Percentiles rank a stretch among this genome's conserved stretches.
These are phyloP conservation scores for Drosophila yooni DNA, from an alignment of 2,888 invertebrate species.

Conservation along the genomic window DNA sequence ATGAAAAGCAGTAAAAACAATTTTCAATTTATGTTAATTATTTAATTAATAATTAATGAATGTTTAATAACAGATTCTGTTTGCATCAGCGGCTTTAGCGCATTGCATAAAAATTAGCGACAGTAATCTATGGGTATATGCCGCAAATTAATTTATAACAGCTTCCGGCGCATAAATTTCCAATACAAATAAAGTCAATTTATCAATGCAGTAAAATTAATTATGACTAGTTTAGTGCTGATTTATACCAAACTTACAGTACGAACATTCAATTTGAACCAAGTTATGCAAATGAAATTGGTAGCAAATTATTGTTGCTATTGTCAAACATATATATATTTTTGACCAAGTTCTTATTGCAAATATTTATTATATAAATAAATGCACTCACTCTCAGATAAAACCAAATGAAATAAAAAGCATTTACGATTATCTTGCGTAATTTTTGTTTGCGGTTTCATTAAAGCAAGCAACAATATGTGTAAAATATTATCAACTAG, in stretches of 20 bases:
- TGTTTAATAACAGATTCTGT: slow-evolving; percentile 65
- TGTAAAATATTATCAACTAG: slow-evolving; percentile 4
- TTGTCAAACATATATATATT: background rate
- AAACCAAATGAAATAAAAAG: background rate
- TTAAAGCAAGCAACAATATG: background rate
- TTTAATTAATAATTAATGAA: slow-evolving; percentile 19
- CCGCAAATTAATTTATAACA: slow-evolving; percentile 44
- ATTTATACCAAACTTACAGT: slow-evolving; percentile 5
- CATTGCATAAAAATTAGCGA: slow-evolving; percentile 29
- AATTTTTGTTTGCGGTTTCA: background rate
- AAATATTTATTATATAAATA: slow-evolving; percentile 4
- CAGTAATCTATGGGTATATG: slow-evolving; percentile 59
- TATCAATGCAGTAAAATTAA: slow-evolving; percentile 58
- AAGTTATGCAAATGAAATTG: background rate
- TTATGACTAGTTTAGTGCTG: slow-evolving; percentile 55
- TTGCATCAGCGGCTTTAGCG: background rate
- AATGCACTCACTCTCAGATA: slow-evolving; percentile 1
- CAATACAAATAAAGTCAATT: slow-evolving; percentile 46
- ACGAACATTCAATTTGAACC: slow-evolving; percentile 17
- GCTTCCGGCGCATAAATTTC: slow-evolving; percentile 8
- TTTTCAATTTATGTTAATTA: slow-evolving; percentile 74
- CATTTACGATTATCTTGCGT: background rate
- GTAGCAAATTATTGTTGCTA: background rate
- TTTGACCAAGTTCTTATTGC: background rate
- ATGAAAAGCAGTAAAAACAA: slow-evolving; percentile 23